These are phyloP conservation scores for Saccostrea glomerata DNA, from an alignment of 1,140 invertebrate species.

Conservation along the genomic window DNA sequence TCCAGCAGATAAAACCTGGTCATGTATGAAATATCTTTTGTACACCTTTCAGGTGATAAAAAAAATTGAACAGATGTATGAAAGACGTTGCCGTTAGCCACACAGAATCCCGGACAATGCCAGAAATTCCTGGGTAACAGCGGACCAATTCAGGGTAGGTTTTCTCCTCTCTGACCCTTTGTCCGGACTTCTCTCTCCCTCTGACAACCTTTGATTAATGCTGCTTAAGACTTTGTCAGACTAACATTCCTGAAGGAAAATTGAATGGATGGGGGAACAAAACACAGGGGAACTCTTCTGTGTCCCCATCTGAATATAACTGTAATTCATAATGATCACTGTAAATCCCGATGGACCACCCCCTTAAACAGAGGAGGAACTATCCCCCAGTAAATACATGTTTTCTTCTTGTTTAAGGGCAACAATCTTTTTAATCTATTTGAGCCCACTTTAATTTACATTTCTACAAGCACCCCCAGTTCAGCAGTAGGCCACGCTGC, in stretches of 20 bases:
- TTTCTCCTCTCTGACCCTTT: not conserved
- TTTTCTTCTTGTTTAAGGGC: conserved; percentile 38
- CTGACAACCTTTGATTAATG: conserved; percentile 17
- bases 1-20: not conserved
- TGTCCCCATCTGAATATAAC: conserved; percentile 12
- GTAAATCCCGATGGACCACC: not conserved
- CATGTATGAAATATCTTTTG: conserved; percentile 2
- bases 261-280: not conserved
- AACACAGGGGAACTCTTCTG: not conserved
- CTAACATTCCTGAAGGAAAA: conserved; percentile 4
- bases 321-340: conserved; percentile 2
- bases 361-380: conserved; percentile 6
- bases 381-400: conserved; percentile 24
- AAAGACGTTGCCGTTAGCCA: not conserved
- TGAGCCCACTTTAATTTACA: conserved; percentile 25
- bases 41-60: conserved; percentile 5
- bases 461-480: not conserved
- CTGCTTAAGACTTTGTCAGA: not conserved
- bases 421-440: conserved; percentile 33
- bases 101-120: conserved; percentile 9
- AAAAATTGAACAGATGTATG: conserved; percentile 26
- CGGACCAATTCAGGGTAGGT: conserved; percentile 5
- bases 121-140: not conserved
- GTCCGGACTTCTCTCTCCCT: not conserved
- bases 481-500: not conserved